Base-by-base conservation (phyloP, 2,113 vertebrate species). In the Alectura lathami region DNA sequence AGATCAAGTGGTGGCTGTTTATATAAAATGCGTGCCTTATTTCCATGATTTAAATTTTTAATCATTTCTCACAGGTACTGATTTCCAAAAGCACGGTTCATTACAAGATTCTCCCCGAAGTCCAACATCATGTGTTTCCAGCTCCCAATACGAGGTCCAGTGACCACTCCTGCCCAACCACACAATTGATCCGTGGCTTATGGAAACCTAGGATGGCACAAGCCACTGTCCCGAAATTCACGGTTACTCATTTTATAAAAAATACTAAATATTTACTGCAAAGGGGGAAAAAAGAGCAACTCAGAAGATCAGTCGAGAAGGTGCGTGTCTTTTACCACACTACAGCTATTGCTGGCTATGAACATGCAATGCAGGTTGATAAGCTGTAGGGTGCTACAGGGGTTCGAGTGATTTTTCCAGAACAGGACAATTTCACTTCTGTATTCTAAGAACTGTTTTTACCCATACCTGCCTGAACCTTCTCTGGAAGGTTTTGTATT, bases 101-200 rank as follows among this genome's bases (percentile, higher is more conserved):
- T 59, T 8, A 59, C 50, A 62, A 84, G 42, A 89, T 79, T 82
- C 67, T 54, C 22, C 11, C 30, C 74, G 21, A 78, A 78, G 43
- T 51, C 51, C 67, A 59, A 47, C n/a, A 16, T 12, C n/a, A 16
- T 12, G 16, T 78, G 64, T 63, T 75, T 34, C 53, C 47, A 79
- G n/a, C 15, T 93, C 50, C 38, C 21, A 3, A 0, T 38, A 53
- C 83, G 32, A 66, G 30, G 22, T 48, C n/a, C 32, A n/a, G 48
- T 85, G 48, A 29, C 13, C 27, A 21, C 22, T 56, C 34, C 56
- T 67, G 29, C 20, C 32, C 0, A 0, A 54, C 4, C 7, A 50
- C 63, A n/a, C 8, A 40, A 34, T 29, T 42, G 70, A 38, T 5
- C 5, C 2, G 15, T 38, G 30, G 40, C 48, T 76, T 82, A 59